Evolutionary conservation across 2,113 vertebrate species (phyloP).

Genomic region (Engystomops pustulosus): DNA sequence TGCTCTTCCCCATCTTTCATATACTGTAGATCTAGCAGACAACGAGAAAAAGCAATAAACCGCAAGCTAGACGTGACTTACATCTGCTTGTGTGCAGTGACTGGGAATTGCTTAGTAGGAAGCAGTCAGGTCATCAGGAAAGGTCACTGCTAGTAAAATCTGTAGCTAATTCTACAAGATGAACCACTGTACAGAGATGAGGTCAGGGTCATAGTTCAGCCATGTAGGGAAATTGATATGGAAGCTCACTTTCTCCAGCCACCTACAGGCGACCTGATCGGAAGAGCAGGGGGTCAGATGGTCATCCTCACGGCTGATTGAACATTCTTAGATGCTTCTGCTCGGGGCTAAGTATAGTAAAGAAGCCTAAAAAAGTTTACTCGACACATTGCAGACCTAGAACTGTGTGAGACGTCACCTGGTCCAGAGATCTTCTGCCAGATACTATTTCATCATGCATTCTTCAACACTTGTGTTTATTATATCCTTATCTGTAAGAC

Average conservation of each 20-base stretch:
- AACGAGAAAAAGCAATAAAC: background rate
- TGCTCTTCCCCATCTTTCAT: no score
- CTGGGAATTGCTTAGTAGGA: slow-evolving; percentile 1
- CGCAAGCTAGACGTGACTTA: background rate
- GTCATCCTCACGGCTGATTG: background rate
- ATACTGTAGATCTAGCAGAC: background rate
- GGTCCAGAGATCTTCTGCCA: slow-evolving; percentile 18
- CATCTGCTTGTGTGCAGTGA: slow-evolving; percentile 1
- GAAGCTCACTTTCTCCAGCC: background rate
- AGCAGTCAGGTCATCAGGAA: background rate
- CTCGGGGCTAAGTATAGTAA: slow-evolving; percentile 4
- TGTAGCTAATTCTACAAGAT: slow-evolving; percentile 10
- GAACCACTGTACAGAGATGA: background rate
- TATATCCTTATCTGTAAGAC: slow-evolving; percentile 36
- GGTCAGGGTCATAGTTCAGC: background rate
- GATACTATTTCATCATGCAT: slow-evolving; percentile 38
- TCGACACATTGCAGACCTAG: background rate
- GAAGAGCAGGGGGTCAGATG: background rate
- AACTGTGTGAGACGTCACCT: background rate
- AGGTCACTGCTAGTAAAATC: slow-evolving; percentile 1
- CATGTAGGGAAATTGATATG: background rate
- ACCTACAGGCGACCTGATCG: background rate
- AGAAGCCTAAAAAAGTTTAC: background rate
- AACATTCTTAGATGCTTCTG: background rate
- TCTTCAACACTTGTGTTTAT: slow-evolving; percentile 29